phyloP scores from a whole-genome alignment of 2,113 vertebrate genomes.

The Syngnathus scovelli region DNA sequence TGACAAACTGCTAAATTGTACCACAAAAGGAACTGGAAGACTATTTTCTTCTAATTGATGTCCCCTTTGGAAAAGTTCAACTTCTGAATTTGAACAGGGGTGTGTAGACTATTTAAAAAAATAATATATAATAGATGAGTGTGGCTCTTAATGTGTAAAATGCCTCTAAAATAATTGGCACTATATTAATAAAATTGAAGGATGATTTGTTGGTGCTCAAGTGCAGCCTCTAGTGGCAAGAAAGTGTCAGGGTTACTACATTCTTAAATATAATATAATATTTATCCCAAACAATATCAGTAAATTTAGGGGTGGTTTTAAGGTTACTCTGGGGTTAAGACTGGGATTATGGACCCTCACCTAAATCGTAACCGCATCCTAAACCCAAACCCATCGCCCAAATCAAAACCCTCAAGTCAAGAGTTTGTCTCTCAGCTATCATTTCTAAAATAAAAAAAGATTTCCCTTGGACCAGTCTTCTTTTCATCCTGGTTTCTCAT shows the following conservation, averaged over 20 bases:
- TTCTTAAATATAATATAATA: background rate
- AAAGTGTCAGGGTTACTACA: background rate
- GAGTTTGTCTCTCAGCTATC: background rate
- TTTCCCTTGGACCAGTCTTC: background rate
- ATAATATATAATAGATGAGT: too few relatives aligned
- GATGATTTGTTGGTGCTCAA: background rate
- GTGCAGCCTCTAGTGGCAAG: background rate
- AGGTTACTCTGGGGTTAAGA: background rate
- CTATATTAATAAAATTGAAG: background rate
- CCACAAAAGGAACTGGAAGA: constrained; percentile 1
- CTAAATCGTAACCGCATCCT: too few relatives aligned
- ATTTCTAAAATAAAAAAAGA: background rate
- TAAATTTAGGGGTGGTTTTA: background rate
- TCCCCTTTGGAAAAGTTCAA: background rate
- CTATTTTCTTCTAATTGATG: background rate
- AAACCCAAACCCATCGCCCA: background rate
- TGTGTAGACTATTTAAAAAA: too few relatives aligned
- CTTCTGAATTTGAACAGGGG: background rate
- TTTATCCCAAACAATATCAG: background rate
- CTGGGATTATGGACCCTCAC: too few relatives aligned
- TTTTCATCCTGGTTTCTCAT: constrained; percentile 27
- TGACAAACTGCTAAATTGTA: background rate
- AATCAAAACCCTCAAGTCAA: background rate
- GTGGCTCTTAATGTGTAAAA: background rate
- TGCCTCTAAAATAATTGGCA: background rate